A percentile compares a stretch with the other conserved stretches of the same genome.
Evolutionary conservation across 2,888 invertebrate species (phyloP).

Genomic region (Protonemura montana): DNA sequence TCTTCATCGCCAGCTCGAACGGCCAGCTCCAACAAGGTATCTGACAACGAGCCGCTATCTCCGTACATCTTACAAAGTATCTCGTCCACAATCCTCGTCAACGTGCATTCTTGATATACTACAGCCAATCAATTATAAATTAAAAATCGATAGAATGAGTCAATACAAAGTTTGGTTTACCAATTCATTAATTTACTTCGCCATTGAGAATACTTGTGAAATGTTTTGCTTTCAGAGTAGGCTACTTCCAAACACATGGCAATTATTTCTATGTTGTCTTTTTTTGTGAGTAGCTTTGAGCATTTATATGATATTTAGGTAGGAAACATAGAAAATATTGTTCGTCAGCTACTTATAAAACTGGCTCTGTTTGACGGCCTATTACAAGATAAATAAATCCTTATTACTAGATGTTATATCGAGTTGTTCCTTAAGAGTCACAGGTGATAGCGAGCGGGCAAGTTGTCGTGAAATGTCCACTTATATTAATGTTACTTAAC

Average conservation of each 20-base stretch:
- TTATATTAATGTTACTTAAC: neutral
- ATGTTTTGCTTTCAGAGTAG: neutral
- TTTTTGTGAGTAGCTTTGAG: neutral
- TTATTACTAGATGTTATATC: neutral
- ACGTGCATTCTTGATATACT: neutral
- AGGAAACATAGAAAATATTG: neutral
- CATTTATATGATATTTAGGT: neutral
- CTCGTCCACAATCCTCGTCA: neutral
- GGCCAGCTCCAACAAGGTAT: neutral
- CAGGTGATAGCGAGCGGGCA: neutral
- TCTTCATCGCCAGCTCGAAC: neutral
- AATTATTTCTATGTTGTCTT: slow-evolving; percentile 9
- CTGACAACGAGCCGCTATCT: neutral
- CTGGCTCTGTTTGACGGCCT: neutral
- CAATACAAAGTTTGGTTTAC: neutral
- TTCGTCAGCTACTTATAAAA: neutral
- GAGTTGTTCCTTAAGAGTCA: neutral
- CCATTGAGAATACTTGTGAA: neutral
- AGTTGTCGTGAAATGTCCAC: neutral
- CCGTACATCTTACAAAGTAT: neutral
- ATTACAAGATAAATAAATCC: neutral
- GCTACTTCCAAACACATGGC: neutral
- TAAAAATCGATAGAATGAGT: neutral
- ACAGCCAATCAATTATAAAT: neutral
- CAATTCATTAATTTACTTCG: neutral